phyloP scores from a whole-genome alignment of 2,113 vertebrate genomes.

The Caloenas nicobarica region DNA sequence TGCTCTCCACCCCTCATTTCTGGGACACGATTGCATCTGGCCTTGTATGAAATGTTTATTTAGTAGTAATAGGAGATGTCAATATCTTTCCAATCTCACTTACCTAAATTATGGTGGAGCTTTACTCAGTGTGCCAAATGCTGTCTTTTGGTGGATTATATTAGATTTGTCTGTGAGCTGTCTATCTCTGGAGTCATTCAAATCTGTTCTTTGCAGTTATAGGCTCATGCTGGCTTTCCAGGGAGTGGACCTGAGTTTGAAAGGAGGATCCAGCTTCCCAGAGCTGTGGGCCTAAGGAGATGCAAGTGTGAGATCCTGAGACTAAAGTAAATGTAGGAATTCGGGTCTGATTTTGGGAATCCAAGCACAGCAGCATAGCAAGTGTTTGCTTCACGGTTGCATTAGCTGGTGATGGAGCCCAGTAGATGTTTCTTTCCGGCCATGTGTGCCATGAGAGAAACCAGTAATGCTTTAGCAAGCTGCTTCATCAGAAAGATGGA shows the following conservation, averaged over 20 bases:
- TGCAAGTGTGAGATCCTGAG: not conserved
- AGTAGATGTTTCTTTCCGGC: not conserved
- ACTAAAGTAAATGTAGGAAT: not conserved
- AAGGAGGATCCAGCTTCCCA: not conserved
- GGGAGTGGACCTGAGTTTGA: rapidly evolving
- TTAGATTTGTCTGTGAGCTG: not conserved
- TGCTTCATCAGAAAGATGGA: not conserved
- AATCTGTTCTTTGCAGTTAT: not conserved
- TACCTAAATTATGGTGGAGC: not conserved
- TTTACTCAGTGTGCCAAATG: not conserved
- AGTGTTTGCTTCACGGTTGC: not conserved
- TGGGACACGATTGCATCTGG: not conserved
- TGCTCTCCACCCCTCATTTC: not conserved
- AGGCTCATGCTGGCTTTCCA: not conserved
- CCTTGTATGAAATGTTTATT: not conserved
- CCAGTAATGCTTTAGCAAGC: not conserved
- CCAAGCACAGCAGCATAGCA: not conserved
- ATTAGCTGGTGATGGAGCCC: not conserved
- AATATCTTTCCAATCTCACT: not conserved
- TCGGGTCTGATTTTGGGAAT: not conserved
- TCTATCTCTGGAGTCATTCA: not conserved
- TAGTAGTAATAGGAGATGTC: not conserved
- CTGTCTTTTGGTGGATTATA: not conserved
- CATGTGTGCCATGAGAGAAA: not conserved
- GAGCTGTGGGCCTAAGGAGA: not conserved